Percentiles rank a stretch among this genome's conserved stretches.
phyloP scores from a whole-genome alignment of 1,140 invertebrate genomes.

The Heliconius hermathena region DNA sequence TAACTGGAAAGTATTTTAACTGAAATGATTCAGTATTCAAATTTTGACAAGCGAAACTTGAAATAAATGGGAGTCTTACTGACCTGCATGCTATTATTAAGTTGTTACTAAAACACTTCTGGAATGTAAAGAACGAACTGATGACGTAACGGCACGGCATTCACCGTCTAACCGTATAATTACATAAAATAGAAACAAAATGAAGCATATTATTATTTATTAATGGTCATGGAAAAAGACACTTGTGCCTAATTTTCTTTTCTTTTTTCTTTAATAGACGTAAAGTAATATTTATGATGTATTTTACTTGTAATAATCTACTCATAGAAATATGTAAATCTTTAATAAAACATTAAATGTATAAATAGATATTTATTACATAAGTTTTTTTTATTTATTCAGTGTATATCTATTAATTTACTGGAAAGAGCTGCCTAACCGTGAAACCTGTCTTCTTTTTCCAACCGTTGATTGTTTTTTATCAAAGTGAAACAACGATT shows the following conservation, averaged over 20 bases:
- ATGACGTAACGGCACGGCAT: slow-evolving; percentile 44
- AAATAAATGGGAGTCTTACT: slow-evolving; percentile 56
- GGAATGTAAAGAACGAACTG: slow-evolving; percentile 65
- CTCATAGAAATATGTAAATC: too few relatives aligned
- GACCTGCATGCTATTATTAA: slow-evolving; percentile 51
- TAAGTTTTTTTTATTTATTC: background rate
- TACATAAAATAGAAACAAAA: slow-evolving; percentile 10
- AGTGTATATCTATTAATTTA: background rate
- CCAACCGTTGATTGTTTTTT: slow-evolving; percentile 1
- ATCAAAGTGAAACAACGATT: background rate
- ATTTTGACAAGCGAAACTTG: slow-evolving; percentile 23
- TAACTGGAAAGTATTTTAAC: background rate
- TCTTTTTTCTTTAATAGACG: background rate
- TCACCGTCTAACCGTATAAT: slow-evolving; percentile 22
- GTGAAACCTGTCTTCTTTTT: background rate
- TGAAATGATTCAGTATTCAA: slow-evolving; percentile 22
- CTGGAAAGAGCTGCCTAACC: background rate
- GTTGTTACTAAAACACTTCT: slow-evolving; percentile 45
- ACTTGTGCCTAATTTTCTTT: slow-evolving; percentile 28
- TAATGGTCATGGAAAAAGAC: slow-evolving; percentile 22
- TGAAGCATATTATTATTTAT: slow-evolving; percentile 26
- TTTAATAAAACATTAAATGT: background rate
- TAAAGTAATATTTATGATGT: background rate
- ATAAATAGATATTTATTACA: background rate
- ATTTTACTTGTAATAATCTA: background rate